These are phyloP conservation scores for Rhopalosiphum padi DNA, from an alignment of 1,140 invertebrate genomes.

Conservation along the genomic window DNA sequence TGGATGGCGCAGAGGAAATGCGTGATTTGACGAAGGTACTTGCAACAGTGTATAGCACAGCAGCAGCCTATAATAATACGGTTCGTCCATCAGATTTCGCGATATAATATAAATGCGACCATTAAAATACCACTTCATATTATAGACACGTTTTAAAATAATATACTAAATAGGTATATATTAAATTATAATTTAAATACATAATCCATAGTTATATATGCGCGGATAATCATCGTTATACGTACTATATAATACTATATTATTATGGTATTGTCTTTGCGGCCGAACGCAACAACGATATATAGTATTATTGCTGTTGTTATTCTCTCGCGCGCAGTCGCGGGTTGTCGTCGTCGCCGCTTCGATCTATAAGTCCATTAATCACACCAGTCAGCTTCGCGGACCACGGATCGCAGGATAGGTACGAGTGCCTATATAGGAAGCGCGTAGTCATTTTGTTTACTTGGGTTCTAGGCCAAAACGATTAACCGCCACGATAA, in stretches of 20 bases:
- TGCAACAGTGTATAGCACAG: not conserved
- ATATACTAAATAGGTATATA: not conserved
- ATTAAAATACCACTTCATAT: not conserved
- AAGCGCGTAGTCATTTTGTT: conserved; percentile 44
- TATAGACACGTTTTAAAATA: not conserved
- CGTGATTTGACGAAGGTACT: not conserved
- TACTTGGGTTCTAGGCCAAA: conserved; percentile 50
- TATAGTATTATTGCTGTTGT: not conserved
- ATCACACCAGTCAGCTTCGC: not conserved
- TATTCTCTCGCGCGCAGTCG: not conserved
- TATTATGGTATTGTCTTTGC: not conserved
- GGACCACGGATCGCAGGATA: not conserved
- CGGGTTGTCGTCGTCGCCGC: not conserved
- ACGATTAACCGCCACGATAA: conserved; percentile 47
- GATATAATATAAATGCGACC: not conserved
- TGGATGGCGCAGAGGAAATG: not conserved
- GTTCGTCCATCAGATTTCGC: not conserved
- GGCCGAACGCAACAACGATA: not conserved
- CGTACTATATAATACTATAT: not conserved
- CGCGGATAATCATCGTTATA: not conserved
- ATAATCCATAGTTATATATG: not conserved
- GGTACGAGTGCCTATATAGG: not conserved
- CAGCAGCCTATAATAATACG: conserved; percentile 7
- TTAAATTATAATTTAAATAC: not conserved
- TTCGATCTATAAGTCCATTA: not conserved